Percentiles rank a stretch among this genome's conserved stretches.
phyloP scores from a whole-genome alignment of 2,113 vertebrate genomes.

The Junco hyemalis region DNA sequence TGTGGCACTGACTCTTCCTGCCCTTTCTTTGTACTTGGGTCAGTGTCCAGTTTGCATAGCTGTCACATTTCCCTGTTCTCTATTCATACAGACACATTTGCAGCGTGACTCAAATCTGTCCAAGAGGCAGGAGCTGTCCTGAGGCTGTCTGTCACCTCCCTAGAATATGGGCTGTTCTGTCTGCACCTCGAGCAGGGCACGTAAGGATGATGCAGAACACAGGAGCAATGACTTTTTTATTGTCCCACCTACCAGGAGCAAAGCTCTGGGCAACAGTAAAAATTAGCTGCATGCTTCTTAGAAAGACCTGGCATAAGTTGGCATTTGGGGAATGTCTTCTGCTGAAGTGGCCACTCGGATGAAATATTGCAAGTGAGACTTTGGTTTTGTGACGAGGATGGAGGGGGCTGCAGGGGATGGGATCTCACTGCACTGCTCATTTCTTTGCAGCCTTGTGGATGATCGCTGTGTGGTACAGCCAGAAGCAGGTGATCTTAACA shows the following conservation, averaged over 20 bases:
- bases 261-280: constrained; percentile 51
- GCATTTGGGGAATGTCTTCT: constrained; percentile 61
- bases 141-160: constrained; percentile 39
- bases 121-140: constrained; percentile 52
- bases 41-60: neutral
- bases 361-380: neutral
- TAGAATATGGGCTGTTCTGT: constrained; percentile 70
- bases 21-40: neutral
- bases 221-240: constrained; percentile 48
- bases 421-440: constrained; percentile 3
- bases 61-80: neutral
- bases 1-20: neutral
- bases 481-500: constrained; percentile 95
- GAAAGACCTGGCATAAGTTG: constrained; percentile 45
- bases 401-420: neutral
- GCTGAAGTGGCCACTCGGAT: constrained; percentile 36
- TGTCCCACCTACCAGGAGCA: constrained; percentile 50
- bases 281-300: constrained; percentile 46
- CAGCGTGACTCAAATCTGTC: constrained; percentile 30
- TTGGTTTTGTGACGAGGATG: neutral
- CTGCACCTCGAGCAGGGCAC: constrained; percentile 48
- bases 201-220: constrained; percentile 27
- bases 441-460: constrained; percentile 88
- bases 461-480: constrained; percentile 98
- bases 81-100: neutral